Evolutionary conservation across 2,888 invertebrate genomes (phyloP), one percentile per base, ranked within the genome.

Genomic region (Drosophila mimica): DNA sequence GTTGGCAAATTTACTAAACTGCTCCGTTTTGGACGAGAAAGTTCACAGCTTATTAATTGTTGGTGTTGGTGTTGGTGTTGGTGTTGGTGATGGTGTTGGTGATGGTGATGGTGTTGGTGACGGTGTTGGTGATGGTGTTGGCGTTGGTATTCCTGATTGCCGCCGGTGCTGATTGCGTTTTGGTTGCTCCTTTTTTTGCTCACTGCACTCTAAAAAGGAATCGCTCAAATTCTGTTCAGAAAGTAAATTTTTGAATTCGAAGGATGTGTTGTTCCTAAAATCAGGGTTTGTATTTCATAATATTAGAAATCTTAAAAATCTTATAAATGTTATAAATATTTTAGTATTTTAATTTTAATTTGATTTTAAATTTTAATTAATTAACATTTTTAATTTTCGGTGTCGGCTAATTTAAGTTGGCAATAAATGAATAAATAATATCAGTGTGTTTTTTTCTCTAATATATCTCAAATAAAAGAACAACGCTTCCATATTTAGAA

Each of bases 31-130:
- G 25, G 25, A 11, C 51, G 38, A 36, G 43, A 36, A 43, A 53
- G 80, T 84, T 84, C 78, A 81, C 84, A 85, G 85, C 84, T 87
- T 85, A 84, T 84, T 82, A 87, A 84, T 84, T 87, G 88, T 73
- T 63, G 82, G 38, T 31, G 11, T 7, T 17, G 17, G 20, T 11
- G 11, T 2, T 2, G 20, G 11, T 36, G 36, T 15, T 36, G 36
- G 36, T 38, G 38, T n/a, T 20, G 25, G 25, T 15, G 25, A 15
- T 25, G 46, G 36, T 38, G 38, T n/a, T n/a, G 20, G 13, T 15
- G 25, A 25, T 25, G 46, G 25, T 25, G 25, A 1, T 25, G 25
- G 25, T 25, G 25, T 1, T 25, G 25, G 25, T 25, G 25, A 3
- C 3, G 34, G 34, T 34, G 34, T 8, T 17, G 17, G 17, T 8